Percentiles rank a stretch among this genome's conserved stretches.
Conservation (phyloP, 2,113 vertebrate species). For the Malurus cyaneus region DNA sequence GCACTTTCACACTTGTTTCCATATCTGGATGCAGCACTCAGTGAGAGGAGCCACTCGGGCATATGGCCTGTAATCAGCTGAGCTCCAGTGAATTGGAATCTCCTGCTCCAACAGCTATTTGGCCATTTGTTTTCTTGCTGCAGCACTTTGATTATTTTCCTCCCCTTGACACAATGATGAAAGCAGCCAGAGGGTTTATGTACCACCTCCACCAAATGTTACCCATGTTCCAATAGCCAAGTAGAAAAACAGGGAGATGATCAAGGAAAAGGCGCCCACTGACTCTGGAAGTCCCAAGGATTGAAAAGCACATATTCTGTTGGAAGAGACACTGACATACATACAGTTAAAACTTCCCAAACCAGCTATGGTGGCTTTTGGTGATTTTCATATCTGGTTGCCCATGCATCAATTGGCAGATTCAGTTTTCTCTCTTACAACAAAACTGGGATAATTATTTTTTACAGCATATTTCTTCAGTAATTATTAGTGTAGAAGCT, state of each 20-base stretch:
- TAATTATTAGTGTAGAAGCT: background rate
- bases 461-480: background rate
- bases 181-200: background rate
- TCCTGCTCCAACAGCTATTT: conserved; percentile 22
- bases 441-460: background rate
- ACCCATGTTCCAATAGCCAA: background rate
- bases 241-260: background rate
- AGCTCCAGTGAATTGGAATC: conserved; percentile 6
- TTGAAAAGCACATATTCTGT: background rate
- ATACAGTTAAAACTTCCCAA: background rate
- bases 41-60: conserved; percentile 31
- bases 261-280: background rate
- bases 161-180: conserved; percentile 29
- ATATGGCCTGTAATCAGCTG: conserved; percentile 22
- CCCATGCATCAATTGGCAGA: background rate
- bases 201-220: background rate
- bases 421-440: background rate
- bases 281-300: background rate
- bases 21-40: background rate
- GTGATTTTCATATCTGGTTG: background rate
- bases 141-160: conserved; percentile 2
- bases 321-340: fast-evolving
- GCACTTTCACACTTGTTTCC: conserved; percentile 5
- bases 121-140: conserved; percentile 40
- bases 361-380: background rate